A percentile compares a stretch with the other conserved stretches of the same genome.
Conservation (phyloP, 2,888 invertebrate species). For the Stictocephala bisonia region DNA sequence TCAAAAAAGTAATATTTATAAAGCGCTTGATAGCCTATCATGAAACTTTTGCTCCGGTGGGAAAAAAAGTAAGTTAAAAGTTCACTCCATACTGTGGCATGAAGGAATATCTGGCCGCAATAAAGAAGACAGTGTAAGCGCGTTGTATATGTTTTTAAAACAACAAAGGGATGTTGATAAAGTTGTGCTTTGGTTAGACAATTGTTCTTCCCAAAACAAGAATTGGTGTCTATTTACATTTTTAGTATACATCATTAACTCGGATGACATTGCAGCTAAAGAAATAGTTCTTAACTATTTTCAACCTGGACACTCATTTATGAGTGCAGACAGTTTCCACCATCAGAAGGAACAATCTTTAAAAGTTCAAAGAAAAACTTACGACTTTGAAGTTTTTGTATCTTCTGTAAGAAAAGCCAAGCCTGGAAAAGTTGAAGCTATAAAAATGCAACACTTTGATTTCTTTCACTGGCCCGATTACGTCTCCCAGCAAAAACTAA, state of each 20-base stretch:
- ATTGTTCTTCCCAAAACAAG: conserved; percentile 57
- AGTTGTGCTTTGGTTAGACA: conserved; percentile 58
- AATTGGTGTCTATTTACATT: conserved; percentile 45
- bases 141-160: conserved; percentile 56
- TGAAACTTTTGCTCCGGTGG: conserved; percentile 52
- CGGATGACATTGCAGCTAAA: neutral
- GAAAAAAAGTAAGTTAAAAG: conserved; percentile 19
- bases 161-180: conserved; percentile 55
- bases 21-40: conserved; percentile 55
- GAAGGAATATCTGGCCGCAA: conserved; percentile 60
- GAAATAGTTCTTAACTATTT: conserved; percentile 37
- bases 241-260: conserved; percentile 40
- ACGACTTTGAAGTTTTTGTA: too few species aligned
- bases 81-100: conserved; percentile 58
- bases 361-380: too few species aligned
- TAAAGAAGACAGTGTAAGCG: conserved; percentile 59
- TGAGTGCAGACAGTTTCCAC: conserved; percentile 50
- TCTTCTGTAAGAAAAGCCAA: too few species aligned
- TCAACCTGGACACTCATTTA: conserved; percentile 49
- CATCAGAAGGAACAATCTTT: too few species aligned
- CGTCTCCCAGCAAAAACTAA: too few species aligned
- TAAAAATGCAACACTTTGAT: too few species aligned
- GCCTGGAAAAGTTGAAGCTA: too few species aligned
- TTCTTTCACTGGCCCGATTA: too few species aligned
- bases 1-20: conserved; percentile 55